Conservation (phyloP, 2,888 invertebrate genomes). For the Cactoblastis cactorum region DNA sequence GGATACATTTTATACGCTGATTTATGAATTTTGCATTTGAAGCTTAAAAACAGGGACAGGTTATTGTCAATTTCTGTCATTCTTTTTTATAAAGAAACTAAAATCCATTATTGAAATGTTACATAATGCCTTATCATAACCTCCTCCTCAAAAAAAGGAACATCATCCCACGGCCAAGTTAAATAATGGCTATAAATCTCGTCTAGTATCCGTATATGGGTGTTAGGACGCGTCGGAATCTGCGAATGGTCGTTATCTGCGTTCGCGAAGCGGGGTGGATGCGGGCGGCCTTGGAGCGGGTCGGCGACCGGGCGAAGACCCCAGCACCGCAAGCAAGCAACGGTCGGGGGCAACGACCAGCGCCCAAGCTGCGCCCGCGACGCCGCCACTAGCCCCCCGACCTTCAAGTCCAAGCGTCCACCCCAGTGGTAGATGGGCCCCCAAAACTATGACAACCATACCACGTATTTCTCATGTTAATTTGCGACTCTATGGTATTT, state of each 20-base stretch:
- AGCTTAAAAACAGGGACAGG: too few species aligned
- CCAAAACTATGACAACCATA: neutral
- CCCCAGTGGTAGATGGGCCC: slow-evolving; percentile 27
- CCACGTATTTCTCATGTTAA: neutral
- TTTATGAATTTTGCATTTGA: too few species aligned
- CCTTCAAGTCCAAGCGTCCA: slow-evolving; percentile 38
- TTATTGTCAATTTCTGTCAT: too few species aligned
- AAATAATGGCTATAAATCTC: slow-evolving; percentile 23
- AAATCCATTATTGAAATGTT: too few species aligned
- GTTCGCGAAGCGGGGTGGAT: slow-evolving; percentile 67
- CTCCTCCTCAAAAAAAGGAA: too few species aligned
- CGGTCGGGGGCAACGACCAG: slow-evolving; percentile 78
- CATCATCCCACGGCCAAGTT: neutral
- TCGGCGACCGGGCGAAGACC: slow-evolving; percentile 79
- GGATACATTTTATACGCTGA: too few species aligned
- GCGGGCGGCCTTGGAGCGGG: slow-evolving; percentile 75
- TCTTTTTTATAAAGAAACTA: neutral
- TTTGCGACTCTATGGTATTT: neutral
- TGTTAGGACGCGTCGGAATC: slow-evolving; percentile 41
- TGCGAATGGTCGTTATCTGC: slow-evolving; percentile 60
- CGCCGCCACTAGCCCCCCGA: slow-evolving; percentile 53
- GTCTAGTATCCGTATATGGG: slow-evolving; percentile 22
- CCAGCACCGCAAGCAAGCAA: slow-evolving; percentile 70
- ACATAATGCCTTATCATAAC: too few species aligned
- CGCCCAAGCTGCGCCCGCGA: slow-evolving; percentile 54